phyloP scores from a whole-genome alignment of 1,140 invertebrate species.

The Zophobas atratus region DNA sequence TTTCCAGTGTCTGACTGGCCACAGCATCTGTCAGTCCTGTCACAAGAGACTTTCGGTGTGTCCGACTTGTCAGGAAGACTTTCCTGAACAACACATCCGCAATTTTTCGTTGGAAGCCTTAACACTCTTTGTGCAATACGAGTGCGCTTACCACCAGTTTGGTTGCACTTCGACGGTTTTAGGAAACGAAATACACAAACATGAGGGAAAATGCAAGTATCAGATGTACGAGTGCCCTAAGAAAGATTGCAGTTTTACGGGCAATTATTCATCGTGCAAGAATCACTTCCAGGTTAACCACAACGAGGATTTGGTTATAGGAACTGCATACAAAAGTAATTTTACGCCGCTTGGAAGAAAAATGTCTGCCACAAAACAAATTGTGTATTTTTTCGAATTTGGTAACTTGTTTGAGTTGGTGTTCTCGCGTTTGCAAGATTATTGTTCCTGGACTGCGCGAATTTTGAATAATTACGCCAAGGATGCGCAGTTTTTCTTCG shows the following conservation, averaged over 20 bases:
- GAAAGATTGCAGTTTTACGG: constrained; percentile 52
- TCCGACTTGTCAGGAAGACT: constrained; percentile 82
- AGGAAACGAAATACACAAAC: constrained; percentile 53
- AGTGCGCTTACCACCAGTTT: constrained; percentile 56
- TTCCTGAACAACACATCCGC: constrained; percentile 76
- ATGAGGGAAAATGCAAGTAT: constrained; percentile 58
- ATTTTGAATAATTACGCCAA: constrained; percentile 53
- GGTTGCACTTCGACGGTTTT: constrained; percentile 54
- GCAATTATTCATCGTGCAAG: constrained; percentile 5
- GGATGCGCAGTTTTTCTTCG: constrained; percentile 54
- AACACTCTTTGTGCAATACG: constrained; percentile 58
- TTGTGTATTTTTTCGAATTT: background rate
- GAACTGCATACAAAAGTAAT: background rate
- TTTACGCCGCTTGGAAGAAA: background rate
- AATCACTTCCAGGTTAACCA: constrained; percentile 2
- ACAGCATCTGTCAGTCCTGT: constrained; percentile 83
- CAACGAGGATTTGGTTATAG: background rate
- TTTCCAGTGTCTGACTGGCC: constrained; percentile 83
- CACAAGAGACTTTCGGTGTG: constrained; percentile 77
- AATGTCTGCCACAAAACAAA: background rate
- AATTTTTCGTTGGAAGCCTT: constrained; percentile 84
- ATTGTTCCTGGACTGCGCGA: constrained; percentile 57
- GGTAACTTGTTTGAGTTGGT: constrained; percentile 50
- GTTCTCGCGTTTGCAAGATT: constrained; percentile 52
- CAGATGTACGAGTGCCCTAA: constrained; percentile 59